phyloP scores from a whole-genome alignment of 2,888 invertebrate genomes.

The Drosophila testacea region DNA sequence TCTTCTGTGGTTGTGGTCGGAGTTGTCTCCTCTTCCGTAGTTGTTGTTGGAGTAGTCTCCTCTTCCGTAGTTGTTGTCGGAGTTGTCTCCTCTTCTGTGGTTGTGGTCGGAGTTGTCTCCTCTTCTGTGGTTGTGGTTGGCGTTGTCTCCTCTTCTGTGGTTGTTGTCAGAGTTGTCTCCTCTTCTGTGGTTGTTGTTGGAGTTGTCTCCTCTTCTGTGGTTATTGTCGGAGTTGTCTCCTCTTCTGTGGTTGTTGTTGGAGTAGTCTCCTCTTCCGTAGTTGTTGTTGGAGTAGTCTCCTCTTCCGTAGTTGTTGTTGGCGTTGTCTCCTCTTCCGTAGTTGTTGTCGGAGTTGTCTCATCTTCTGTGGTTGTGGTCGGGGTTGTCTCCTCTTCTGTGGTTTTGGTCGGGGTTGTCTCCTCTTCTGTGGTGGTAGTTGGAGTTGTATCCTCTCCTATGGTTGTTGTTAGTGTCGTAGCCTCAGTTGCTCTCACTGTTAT shows the following conservation, averaged over 20 bases:
- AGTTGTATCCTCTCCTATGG: background rate
- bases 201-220: background rate
- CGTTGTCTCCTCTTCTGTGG: background rate
- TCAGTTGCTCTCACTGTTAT: background rate
- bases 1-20: background rate
- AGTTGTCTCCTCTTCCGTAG: background rate
- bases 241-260: background rate
- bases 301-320: conserved; percentile 1
- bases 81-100: background rate
- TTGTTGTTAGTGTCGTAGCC: background rate
- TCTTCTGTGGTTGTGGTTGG: background rate
- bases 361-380: background rate
- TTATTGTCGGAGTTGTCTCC: background rate
- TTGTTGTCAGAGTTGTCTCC: background rate
- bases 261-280: background rate
- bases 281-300: background rate
- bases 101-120: background rate
- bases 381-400: background rate
- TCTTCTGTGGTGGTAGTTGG: background rate
- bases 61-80: background rate
- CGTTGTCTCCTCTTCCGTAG: background rate
- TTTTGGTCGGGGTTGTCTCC: background rate
- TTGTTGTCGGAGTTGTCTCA: background rate
- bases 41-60: background rate
- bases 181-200: background rate